Evolutionary conservation across 2,888 invertebrate genomes (phyloP).

Genomic region (Eledona agricola): DNA sequence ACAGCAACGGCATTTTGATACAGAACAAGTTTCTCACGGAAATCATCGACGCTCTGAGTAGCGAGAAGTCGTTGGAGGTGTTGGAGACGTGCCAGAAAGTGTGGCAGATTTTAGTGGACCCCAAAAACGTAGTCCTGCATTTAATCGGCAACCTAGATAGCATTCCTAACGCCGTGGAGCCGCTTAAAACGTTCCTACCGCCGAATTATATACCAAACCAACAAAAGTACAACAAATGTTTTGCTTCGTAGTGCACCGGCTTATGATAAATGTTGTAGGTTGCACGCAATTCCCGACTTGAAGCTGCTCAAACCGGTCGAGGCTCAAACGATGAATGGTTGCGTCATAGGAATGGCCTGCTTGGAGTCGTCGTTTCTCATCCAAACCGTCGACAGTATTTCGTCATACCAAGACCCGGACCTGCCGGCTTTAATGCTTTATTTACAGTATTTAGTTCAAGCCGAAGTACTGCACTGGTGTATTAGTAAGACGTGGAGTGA

Average conservation of each 20-base stretch:
- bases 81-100: conserved; percentile 68
- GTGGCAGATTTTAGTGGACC: conserved; percentile 68
- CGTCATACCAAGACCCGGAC: conserved; percentile 70
- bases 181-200: conserved; percentile 48
- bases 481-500: conserved; percentile 18
- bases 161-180: conserved; percentile 65
- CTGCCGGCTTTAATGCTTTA: conserved; percentile 80
- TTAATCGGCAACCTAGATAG: conserved; percentile 76
- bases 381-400: conserved; percentile 74
- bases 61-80: conserved; percentile 63
- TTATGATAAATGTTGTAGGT: conserved; percentile 49
- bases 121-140: conserved; percentile 74
- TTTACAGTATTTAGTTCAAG: conserved; percentile 85
- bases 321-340: conserved; percentile 64
- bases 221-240: too few relatives aligned
- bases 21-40: conserved; percentile 80
- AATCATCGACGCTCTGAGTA: conserved; percentile 69
- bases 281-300: conserved; percentile 64
- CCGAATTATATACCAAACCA: conserved; percentile 27
- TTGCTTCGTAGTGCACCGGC: too few relatives aligned
- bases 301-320: conserved; percentile 58
- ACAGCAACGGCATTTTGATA: conserved; percentile 74
- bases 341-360: conserved; percentile 81
- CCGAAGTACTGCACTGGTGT: conserved; percentile 69
- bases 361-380: conserved; percentile 80